Base-by-base conservation (phyloP, 1,140 invertebrate species). In the Phenacoccus solenopsis region DNA sequence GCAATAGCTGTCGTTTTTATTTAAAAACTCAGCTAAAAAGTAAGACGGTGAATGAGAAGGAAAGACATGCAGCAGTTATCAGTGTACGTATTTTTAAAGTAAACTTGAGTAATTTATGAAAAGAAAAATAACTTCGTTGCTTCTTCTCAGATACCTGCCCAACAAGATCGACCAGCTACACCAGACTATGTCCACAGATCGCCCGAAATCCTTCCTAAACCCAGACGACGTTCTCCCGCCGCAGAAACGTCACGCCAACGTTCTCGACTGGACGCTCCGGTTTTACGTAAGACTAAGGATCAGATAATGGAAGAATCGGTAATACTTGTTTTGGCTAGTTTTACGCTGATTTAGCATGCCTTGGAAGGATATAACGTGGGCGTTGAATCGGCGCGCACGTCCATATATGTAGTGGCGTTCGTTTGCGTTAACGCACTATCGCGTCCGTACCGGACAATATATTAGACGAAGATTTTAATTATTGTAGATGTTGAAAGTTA, bases 401-500 rank as follows among this genome's bases (percentile, higher is more conserved):
- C 0, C 32, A 28, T 59, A 61, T 22, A 59, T 9, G 70, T 28
- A 5, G 30, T 7, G 5, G 30, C 5, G 30, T 13, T 32, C 30
- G 30, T 73, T 57, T 71, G 70, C 28, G n/a, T 72, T 73, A 68
- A 25, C 32, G 69, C 69, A 21, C 28, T 13, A 64, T 69, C 61
- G 70, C 70, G n/a, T n/a, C n/a, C n/a, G n/a, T n/a, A n/a, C n/a
- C n/a, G 28, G 68, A 68, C 59, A 56, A 69, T 71, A 68, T 71
- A 70, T 70, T 70, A 16, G 16, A 28, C 27, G 28, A n/a, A 49
- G 21, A 70, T 20, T 72, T 71, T 73, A 9, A 27, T 73, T 27
- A 69, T 77, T 76, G 28, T 80, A 96, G 93, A 95, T 96, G 90
- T 78, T 92, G 76, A 87, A 87, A 78, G 90, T 97, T 22, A 84